phyloP scores from a whole-genome alignment of 2,888 invertebrate species.

The Sarcophaga variegata region DNA sequence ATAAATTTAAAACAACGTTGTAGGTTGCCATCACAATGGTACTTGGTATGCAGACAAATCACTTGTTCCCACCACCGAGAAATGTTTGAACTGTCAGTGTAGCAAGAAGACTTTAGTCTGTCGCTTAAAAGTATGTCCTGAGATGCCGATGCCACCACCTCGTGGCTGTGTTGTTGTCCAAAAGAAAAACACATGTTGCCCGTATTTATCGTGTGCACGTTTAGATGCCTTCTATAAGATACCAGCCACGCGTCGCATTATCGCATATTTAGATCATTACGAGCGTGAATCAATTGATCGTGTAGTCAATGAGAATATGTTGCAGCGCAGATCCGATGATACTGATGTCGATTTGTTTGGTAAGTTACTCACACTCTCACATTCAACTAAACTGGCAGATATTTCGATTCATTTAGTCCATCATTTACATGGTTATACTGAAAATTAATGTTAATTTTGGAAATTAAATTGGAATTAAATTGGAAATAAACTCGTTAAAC shows the following conservation, averaged over 20 bases:
- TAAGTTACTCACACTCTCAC: slow-evolving; percentile 57
- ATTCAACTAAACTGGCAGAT: too few relatives aligned
- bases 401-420: too few relatives aligned
- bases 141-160: slow-evolving; percentile 89
- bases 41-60: slow-evolving; percentile 86
- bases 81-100: slow-evolving; percentile 91
- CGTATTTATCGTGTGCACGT: slow-evolving; percentile 89
- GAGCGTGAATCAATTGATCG: slow-evolving; percentile 80
- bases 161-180: slow-evolving; percentile 88
- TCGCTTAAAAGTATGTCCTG: slow-evolving; percentile 89
- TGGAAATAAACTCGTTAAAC: too few relatives aligned
- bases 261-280: slow-evolving; percentile 80
- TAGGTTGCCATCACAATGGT: slow-evolving; percentile 89
- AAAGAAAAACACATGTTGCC: slow-evolving; percentile 88
- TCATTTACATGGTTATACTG: too few relatives aligned
- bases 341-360: slow-evolving; percentile 78
- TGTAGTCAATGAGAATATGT: slow-evolving; percentile 79
- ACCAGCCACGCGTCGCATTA: slow-evolving; percentile 78
- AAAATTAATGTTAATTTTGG: too few relatives aligned
- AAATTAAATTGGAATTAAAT: too few relatives aligned
- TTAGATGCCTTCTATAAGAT: slow-evolving; percentile 78
- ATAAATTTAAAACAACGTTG: not conserved
- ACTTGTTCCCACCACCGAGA: slow-evolving; percentile 87
- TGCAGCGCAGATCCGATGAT: slow-evolving; percentile 80
- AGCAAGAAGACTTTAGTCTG: slow-evolving; percentile 88